These are phyloP conservation scores for Amaurobius ferox DNA, from an alignment of 2,888 invertebrate species.

Conservation along the genomic window DNA sequence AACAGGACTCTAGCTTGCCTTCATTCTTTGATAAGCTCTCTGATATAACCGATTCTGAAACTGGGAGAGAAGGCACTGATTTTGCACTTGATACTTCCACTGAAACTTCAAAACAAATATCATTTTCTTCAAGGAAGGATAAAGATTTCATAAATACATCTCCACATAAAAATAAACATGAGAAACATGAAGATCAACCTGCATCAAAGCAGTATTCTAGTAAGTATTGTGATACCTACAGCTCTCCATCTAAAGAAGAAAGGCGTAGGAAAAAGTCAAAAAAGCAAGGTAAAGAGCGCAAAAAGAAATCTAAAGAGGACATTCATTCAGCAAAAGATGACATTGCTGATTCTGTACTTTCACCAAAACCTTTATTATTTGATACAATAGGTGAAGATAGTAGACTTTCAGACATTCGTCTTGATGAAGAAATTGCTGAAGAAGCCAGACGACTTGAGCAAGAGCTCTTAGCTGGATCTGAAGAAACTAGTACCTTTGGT, in stretches of 20 bases:
- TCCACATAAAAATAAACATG: constrained; percentile 52
- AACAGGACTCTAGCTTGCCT: constrained; percentile 52
- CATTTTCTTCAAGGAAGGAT: constrained; percentile 44
- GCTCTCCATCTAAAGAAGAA: constrained; percentile 60
- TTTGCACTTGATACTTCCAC: constrained; percentile 35
- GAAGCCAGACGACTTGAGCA: constrained; percentile 69
- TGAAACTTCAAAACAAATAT: constrained; percentile 27
- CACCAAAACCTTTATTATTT: constrained; percentile 43
- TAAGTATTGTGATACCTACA: constrained; percentile 41
- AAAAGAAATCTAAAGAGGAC: constrained; percentile 67
- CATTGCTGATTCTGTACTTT: constrained; percentile 11
- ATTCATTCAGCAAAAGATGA: constrained; percentile 37
- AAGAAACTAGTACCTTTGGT: constrained; percentile 69
- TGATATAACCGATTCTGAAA: constrained; percentile 58
- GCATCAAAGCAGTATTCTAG: constrained; percentile 24
- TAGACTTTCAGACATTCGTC: constrained; percentile 61
- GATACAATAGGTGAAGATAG: constrained; percentile 67
- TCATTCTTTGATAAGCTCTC: constrained; percentile 64
- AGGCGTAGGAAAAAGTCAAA: constrained; percentile 70
- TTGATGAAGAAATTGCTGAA: constrained; percentile 70
- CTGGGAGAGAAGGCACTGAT: constrained; percentile 39
- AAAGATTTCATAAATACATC: constrained; percentile 28
- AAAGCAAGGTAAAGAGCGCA: constrained; percentile 68
- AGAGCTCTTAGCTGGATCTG: constrained; percentile 67
- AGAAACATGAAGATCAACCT: constrained; percentile 38